These are phyloP conservation scores for Bucco capensis DNA, from an alignment of 2,113 vertebrate species.

Conservation along the genomic window DNA sequence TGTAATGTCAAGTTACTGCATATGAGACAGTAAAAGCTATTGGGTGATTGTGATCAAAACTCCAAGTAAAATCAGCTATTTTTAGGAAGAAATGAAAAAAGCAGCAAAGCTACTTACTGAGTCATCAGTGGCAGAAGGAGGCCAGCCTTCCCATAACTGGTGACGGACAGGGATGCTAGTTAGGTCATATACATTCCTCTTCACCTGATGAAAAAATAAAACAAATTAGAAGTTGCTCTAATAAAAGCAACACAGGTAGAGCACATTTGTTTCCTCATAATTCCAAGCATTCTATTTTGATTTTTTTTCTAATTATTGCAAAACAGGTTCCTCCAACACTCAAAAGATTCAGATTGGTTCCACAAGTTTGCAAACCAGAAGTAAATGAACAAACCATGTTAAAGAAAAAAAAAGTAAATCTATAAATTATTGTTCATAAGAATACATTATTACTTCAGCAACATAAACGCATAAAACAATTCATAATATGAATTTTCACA, in stretches of 20 bases:
- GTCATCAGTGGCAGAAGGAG: conserved; percentile 87
- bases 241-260: neutral
- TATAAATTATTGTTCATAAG: neutral
- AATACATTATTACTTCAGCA: neutral
- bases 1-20: neutral
- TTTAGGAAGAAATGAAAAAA: neutral
- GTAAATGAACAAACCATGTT: accelerated
- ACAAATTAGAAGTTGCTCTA: neutral
- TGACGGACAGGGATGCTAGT: conserved; percentile 98
- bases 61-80: neutral
- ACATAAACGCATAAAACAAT: neutral
- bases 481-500: neutral
- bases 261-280: neutral
- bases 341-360: neutral
- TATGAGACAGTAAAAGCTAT: neutral
- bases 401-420: neutral
- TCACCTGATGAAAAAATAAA: conserved; percentile 77
- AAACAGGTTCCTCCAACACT: neutral
- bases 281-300: neutral
- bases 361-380: neutral
- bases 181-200: conserved; percentile 94
- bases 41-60: neutral
- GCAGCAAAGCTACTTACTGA: conserved; percentile 78
- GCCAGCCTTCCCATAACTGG: conserved; percentile 98
- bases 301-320: neutral